Percentiles rank a stretch among this genome's conserved stretches.
These are phyloP conservation scores for Eciton burchellii DNA, from an alignment of 1,140 invertebrate species.

Conservation along the genomic window DNA sequence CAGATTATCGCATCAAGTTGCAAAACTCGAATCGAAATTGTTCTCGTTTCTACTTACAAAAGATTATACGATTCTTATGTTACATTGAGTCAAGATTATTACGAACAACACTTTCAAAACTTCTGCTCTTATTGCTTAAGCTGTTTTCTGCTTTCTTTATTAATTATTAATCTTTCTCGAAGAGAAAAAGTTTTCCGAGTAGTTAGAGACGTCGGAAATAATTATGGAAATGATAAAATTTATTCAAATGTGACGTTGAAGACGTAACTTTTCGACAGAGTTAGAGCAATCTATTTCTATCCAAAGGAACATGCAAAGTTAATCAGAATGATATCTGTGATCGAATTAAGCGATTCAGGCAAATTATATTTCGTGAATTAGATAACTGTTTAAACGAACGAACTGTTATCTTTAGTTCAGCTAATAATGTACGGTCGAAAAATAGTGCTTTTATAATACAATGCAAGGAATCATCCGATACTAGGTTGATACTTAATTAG, in stretches of 20 bases:
- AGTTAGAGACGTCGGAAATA: too few species aligned
- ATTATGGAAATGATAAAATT: too few species aligned
- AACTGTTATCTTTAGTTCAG: background rate
- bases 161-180: too few species aligned
- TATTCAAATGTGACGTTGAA: too few species aligned
- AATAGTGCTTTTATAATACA: background rate
- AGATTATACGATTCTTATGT: background rate
- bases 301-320: too few species aligned
- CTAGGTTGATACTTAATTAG: constrained; percentile 58
- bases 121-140: too few species aligned
- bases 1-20: background rate
- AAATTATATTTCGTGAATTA: background rate
- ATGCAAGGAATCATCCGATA: background rate
- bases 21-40: background rate
- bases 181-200: too few species aligned
- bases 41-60: background rate
- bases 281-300: too few species aligned
- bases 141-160: too few species aligned
- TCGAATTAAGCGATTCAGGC: background rate
- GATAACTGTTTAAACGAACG: background rate
- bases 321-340: background rate
- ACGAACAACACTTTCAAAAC: too few species aligned
- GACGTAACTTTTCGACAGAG: too few species aligned
- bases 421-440: background rate
- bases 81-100: too few species aligned